Base-by-base conservation (phyloP, 2,797 vertebrate species). In the Oreochromis grahami region DNA sequence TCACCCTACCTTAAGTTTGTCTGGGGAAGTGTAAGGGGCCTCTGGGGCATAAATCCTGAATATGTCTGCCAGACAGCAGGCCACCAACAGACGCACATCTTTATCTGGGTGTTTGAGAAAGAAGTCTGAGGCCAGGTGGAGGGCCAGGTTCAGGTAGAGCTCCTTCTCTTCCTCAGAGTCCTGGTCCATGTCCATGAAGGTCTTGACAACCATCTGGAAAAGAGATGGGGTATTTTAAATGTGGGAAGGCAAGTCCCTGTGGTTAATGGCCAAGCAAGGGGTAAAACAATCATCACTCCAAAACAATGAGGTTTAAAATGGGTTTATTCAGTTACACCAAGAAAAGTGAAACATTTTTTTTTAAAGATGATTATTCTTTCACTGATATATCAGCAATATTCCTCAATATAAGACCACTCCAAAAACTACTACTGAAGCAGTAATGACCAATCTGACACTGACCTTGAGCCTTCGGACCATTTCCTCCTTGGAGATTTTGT, bases 111-210 rank as follows among this genome's bases (percentile, higher is more conserved):
- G 98, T 87, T 99, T 99, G 87, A 99, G 97, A 87, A 99, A 99
- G 95, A 99, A 99, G 90, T 99, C 98, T n/a, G 98, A 99, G 85
- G 98, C 98, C 89, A 99, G 96, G 90, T 99, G 98, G 85, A 99
- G 97, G 48, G 98, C 98, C 85, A 99, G 95, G 92, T 99, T 99
- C 87, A 99, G 94, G 90, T 99, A 99, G 19, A 98, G 97, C 86
- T 99, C 98, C 93, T 99, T 99, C 95, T 99, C 98, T 89, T 99
- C 98, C 95, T 99, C 98, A 1, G 98, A 99, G 91, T 99, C 98
- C 93, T 99, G 98, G 93, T 99, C 98, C 98, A 99, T 99, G 95
- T 99, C 98, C 98, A 99, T 99, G 94, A 99, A 99, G 55, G 98
- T 99, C 95, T 99, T 99, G 81, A 99, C 98, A 92, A 99, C 98